Conservation (phyloP, 2,888 invertebrate genomes). For the Epinotia demarniana region DNA sequence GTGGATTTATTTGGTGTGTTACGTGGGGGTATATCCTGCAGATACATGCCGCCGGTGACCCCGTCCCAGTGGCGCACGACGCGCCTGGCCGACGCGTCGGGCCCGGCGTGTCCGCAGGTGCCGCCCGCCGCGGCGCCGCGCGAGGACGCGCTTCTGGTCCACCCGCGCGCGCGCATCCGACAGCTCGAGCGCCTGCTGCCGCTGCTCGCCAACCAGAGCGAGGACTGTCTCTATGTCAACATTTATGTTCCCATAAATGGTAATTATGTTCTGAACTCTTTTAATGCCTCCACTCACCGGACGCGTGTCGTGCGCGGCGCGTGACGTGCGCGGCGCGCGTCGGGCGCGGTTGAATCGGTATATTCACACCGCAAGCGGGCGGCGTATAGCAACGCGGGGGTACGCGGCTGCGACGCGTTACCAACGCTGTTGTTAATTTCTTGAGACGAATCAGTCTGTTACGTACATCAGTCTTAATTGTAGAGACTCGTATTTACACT, state of each 20-base stretch:
- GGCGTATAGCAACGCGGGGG: too few relatives aligned
- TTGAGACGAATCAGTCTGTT: too few relatives aligned
- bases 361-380: too few relatives aligned
- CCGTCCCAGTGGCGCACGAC: conserved; percentile 94
- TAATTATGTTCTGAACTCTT: conserved; percentile 45
- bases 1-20: not conserved
- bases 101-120: conserved; percentile 95
- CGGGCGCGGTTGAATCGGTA: too few relatives aligned
- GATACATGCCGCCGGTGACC: conserved; percentile 97
- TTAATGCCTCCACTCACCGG: too few relatives aligned
- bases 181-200: conserved; percentile 94
- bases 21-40: conserved; percentile 55
- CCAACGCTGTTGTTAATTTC: too few relatives aligned
- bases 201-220: conserved; percentile 95
- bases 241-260: conserved; percentile 94
- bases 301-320: too few relatives aligned
- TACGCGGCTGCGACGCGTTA: too few relatives aligned
- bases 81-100: conserved; percentile 91
- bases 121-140: conserved; percentile 79
- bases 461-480: too few relatives aligned
- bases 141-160: conserved; percentile 87
- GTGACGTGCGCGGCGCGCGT: too few relatives aligned
- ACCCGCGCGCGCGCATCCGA: conserved; percentile 93
- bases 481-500: too few relatives aligned
- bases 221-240: conserved; percentile 99